Percentiles rank a stretch among this genome's conserved stretches.
These are phyloP conservation scores for Drosophila willistoni DNA, from an alignment of 1,140 invertebrate genomes.

Conservation along the genomic window DNA sequence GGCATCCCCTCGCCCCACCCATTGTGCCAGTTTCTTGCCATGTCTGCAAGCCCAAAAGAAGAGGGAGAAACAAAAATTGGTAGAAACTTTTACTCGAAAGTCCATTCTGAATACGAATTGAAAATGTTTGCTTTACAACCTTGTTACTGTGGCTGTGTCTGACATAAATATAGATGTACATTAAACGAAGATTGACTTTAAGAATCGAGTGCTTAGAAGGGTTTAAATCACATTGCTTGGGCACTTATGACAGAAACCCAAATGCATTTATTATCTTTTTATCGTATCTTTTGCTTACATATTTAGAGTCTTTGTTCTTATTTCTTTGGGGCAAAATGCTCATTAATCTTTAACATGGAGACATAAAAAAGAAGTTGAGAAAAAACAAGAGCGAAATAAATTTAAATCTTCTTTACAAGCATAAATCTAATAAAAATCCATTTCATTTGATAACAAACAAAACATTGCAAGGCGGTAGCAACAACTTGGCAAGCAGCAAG, in stretches of 20 bases:
- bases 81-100: constrained; percentile 2
- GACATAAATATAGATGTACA: neutral
- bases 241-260: too few species aligned
- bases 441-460: constrained; percentile 70
- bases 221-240: too few species aligned
- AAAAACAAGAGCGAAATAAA: constrained; percentile 65
- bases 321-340: constrained; percentile 11
- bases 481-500: constrained; percentile 13
- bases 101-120: neutral
- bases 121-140: constrained; percentile 3
- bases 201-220: too few species aligned
- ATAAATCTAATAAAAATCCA: constrained; percentile 76
- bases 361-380: constrained; percentile 27
- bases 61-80: too few species aligned
- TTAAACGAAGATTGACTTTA: neutral
- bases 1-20: neutral
- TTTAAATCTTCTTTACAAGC: constrained; percentile 75
- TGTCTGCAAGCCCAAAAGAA: neutral
- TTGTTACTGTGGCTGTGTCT: neutral
- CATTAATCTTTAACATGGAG: constrained; percentile 7
- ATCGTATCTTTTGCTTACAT: neutral
- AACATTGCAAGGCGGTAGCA: constrained; percentile 25
- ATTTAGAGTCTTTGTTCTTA: neutral
- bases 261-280: neutral
- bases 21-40: constrained; percentile 19